phyloP scores from a whole-genome alignment of 2,888 invertebrate species.

The Acrobasis suavella region DNA sequence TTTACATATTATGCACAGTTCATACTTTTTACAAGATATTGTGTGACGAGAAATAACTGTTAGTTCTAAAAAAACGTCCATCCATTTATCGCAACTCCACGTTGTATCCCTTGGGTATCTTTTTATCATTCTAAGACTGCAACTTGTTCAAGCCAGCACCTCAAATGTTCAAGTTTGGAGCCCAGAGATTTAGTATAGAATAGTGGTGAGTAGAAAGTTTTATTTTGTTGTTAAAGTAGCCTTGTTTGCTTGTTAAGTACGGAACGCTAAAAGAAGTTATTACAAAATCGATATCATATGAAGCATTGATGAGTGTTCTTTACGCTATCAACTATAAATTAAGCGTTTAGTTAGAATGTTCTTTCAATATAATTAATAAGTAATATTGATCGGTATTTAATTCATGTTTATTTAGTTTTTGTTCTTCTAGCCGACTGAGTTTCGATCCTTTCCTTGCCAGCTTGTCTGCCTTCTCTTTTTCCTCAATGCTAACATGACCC shows the following conservation, averaged over 20 bases:
- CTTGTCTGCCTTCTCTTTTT: too few species aligned
- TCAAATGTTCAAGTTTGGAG: constrained; percentile 1
- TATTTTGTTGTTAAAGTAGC: neutral
- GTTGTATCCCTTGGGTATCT: neutral
- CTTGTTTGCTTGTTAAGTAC: neutral
- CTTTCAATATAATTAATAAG: too few species aligned
- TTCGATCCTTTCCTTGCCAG: too few species aligned
- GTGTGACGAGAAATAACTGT: too few species aligned
- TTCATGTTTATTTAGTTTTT: too few species aligned
- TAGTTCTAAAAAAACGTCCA: too few species aligned
- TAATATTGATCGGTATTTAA: too few species aligned
- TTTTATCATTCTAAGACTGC: neutral
- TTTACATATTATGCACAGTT: too few species aligned
- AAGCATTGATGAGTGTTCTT: too few species aligned
- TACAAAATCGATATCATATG: neutral
- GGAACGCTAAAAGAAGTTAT: neutral
- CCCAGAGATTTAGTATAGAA: neutral
- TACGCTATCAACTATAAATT: neutral
- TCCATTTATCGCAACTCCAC: neutral
- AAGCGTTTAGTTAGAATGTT: neutral
- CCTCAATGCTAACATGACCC: too few species aligned
- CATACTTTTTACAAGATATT: too few species aligned
- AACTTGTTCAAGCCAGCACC: neutral
- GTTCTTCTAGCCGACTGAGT: too few species aligned
- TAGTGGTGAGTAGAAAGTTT: constrained; percentile 4